phyloP scores from a whole-genome alignment of 2,888 invertebrate genomes.

The Caenorhabditis sp. region DNA sequence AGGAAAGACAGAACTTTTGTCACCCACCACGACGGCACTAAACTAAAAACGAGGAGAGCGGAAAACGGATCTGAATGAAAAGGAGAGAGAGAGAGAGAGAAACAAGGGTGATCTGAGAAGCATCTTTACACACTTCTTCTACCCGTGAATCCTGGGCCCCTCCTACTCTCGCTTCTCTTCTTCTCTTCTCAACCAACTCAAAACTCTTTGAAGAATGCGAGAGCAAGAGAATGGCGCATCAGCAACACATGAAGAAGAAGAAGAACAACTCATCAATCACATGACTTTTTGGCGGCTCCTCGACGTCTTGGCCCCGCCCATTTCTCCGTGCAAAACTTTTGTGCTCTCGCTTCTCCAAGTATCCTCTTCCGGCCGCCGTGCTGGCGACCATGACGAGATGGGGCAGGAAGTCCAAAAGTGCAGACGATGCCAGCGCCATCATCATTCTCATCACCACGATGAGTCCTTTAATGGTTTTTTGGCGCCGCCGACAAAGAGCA shows the following conservation, averaged over 20 bases:
- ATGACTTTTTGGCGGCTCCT: conserved; percentile 46
- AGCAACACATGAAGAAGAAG: conserved; percentile 25
- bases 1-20: conserved; percentile 29
- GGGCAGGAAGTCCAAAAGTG: conserved; percentile 1
- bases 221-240: conserved; percentile 14
- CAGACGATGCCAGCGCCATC: background rate
- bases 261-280: conserved; percentile 57
- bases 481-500: conserved; percentile 17
- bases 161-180: conserved; percentile 16
- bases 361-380: conserved; percentile 39
- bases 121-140: conserved; percentile 38
- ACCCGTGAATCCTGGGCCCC: conserved; percentile 17
- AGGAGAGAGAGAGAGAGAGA: conserved; percentile 14
- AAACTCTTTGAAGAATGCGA: conserved; percentile 38
- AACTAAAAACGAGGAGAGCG: conserved; percentile 44
- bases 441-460: background rate
- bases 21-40: conserved; percentile 36
- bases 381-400: conserved; percentile 28
- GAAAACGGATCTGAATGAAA: conserved; percentile 27
- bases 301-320: conserved; percentile 17
- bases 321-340: conserved; percentile 35
- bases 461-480: no score
- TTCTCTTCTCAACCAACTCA: conserved; percentile 22
- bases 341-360: conserved; percentile 6
- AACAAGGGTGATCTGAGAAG: conserved; percentile 42